These are phyloP conservation scores for Parauchenoglanis ngamensis DNA, from an alignment of 2,797 vertebrate genomes.

Conservation along the genomic window DNA sequence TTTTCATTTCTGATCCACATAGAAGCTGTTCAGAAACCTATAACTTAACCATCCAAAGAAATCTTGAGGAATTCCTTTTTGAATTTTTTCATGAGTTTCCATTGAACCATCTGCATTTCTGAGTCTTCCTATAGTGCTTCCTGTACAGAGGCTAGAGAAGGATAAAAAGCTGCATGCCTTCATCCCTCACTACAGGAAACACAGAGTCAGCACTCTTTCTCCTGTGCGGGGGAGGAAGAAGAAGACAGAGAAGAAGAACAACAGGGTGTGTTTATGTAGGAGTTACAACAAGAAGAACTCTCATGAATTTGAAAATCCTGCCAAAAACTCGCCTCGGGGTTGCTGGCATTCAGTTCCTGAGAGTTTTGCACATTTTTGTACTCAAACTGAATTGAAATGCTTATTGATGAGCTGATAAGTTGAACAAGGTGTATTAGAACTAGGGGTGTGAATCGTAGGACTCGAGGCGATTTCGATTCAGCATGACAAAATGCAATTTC, in stretches of 20 bases:
- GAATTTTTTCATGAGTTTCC: neutral
- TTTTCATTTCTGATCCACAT: neutral
- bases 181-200: constrained; percentile 31
- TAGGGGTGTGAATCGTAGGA: neutral
- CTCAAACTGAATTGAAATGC: neutral
- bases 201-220: constrained; percentile 40
- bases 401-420: neutral
- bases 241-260: constrained; percentile 11
- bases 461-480: neutral
- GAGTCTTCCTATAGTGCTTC: neutral
- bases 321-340: neutral
- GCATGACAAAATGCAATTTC: neutral
- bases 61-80: neutral
- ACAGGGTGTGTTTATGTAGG: constrained; percentile 3
- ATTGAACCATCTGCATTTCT: neutral
- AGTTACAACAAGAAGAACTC: constrained; percentile 6
- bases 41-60: neutral
- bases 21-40: neutral
- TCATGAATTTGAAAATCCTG: neutral
- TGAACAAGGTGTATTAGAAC: neutral
- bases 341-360: neutral
- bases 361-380: neutral
- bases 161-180: neutral
- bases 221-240: constrained; percentile 23
- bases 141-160: constrained; percentile 4